Percentiles rank a stretch among this genome's conserved stretches.
phyloP scores from a whole-genome alignment of 2,113 vertebrate species.

The Dromas ardeola region DNA sequence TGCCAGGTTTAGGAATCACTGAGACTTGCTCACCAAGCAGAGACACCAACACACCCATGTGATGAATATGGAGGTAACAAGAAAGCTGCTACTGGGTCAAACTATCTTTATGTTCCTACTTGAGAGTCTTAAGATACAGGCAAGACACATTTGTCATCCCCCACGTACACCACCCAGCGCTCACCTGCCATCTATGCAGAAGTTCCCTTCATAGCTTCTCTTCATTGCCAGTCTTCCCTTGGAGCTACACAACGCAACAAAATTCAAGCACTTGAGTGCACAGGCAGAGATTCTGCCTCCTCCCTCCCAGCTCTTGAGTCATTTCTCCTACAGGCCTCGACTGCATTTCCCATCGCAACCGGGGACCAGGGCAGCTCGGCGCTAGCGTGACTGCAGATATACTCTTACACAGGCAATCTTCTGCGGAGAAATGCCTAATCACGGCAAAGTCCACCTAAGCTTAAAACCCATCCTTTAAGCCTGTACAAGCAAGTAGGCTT shows the following conservation, averaged over 20 bases:
- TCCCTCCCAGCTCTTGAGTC: conserved; percentile 29
- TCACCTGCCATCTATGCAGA: conserved; percentile 70
- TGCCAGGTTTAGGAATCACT: background rate
- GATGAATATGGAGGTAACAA: conserved; percentile 36
- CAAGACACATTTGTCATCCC: conserved; percentile 44
- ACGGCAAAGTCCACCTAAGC: background rate
- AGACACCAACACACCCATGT: conserved; percentile 31
- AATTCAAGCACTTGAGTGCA: conserved; percentile 58
- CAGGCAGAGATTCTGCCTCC: conserved; percentile 51
- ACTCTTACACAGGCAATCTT: accelerated
- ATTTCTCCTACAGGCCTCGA: background rate
- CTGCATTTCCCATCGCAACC: background rate
- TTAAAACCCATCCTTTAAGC: conserved; percentile 3
- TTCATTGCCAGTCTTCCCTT: conserved; percentile 70
- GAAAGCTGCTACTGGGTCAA: conserved; percentile 45
- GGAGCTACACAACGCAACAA: conserved; percentile 69
- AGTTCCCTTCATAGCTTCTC: conserved; percentile 72
- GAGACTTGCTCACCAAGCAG: background rate
- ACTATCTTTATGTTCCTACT: conserved; percentile 50
- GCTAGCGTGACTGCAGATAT: background rate
- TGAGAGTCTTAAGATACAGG: conserved; percentile 29
- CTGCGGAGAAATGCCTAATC: background rate
- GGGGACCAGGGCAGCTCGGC: accelerated
- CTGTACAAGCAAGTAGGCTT: background rate
- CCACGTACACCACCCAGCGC: conserved; percentile 23